A percentile compares a stretch with the other conserved stretches of the same genome.
phyloP scores from a whole-genome alignment of 2,888 invertebrate species.

The Stictocephala bisonia region DNA sequence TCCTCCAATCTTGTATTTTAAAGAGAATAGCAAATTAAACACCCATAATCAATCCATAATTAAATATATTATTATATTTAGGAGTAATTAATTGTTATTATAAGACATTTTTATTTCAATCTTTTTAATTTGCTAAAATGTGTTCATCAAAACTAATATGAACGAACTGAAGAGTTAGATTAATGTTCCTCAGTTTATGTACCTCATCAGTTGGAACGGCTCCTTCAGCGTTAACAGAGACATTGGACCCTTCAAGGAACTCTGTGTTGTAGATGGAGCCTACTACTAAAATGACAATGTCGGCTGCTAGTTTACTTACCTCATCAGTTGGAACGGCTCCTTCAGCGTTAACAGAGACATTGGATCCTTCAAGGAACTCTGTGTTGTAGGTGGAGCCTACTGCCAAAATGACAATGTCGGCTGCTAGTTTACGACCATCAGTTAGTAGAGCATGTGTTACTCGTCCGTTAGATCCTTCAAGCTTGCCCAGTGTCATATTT shows the following conservation, averaged over 20 bases:
- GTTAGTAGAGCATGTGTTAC: slow-evolving; percentile 76
- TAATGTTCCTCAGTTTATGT: no score
- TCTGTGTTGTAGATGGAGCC: slow-evolving; percentile 86
- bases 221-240: slow-evolving; percentile 73
- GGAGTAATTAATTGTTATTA: no score
- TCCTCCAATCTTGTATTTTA: no score
- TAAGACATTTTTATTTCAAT: no score
- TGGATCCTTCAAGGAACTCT: slow-evolving; percentile 80
- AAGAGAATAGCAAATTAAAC: no score
- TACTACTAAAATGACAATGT: slow-evolving; percentile 86
- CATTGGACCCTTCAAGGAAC: slow-evolving; percentile 79
- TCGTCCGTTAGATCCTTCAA: slow-evolving; percentile 72
- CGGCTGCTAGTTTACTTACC: slow-evolving; percentile 71
- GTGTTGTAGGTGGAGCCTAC: slow-evolving; percentile 87
- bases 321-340: slow-evolving; percentile 69
- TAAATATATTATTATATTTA: no score
- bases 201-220: slow-evolving; percentile 70
- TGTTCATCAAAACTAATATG: no score
- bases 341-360: slow-evolving; percentile 73
- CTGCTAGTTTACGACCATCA: slow-evolving; percentile 77
- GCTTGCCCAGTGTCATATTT: slow-evolving; percentile 72
- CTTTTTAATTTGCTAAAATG: no score
- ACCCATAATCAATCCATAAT: no score
- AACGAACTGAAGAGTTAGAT: no score
- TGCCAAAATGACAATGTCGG: slow-evolving; percentile 86